These are phyloP conservation scores for Gymnothorax reevesii DNA, from an alignment of 2,797 vertebrate genomes.

Conservation along the genomic window DNA sequence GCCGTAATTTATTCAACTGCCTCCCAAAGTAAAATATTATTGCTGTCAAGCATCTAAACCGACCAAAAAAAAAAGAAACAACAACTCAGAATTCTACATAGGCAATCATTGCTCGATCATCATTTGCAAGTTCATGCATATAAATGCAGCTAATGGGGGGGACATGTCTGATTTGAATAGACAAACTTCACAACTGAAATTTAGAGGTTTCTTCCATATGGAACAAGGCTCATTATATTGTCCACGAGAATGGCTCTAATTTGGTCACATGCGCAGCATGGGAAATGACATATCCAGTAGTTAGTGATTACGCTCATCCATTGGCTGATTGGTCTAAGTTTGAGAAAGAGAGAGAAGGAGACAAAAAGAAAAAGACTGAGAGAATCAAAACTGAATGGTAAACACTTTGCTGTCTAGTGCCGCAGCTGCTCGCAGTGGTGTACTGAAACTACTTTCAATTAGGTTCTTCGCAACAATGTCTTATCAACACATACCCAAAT, in stretches of 20 bases:
- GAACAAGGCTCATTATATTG: slow-evolving; percentile 56
- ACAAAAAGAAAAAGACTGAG: neutral
- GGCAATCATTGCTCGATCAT: slow-evolving; percentile 65
- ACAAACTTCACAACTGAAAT: slow-evolving; percentile 34
- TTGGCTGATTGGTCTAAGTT: neutral
- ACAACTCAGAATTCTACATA: slow-evolving; percentile 47
- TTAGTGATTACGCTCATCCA: slow-evolving; percentile 56
- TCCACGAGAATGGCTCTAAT: slow-evolving; percentile 46
- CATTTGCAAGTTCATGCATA: slow-evolving; percentile 53
- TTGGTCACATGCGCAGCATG: slow-evolving; percentile 69
- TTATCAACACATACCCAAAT: neutral
- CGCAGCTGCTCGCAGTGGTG: neutral
- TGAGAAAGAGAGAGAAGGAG: neutral
- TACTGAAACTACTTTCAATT: neutral
- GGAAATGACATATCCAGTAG: slow-evolving; percentile 51
- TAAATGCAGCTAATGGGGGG: slow-evolving; percentile 56
- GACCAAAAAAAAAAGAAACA: slow-evolving; percentile 45
- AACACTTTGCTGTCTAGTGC: neutral
- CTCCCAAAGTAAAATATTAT: slow-evolving; percentile 53
- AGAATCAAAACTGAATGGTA: neutral
- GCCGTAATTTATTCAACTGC: neutral
- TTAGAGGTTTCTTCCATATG: slow-evolving; percentile 53
- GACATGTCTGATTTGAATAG: slow-evolving; percentile 51
- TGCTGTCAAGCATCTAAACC: slow-evolving; percentile 56
- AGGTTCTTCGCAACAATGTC: neutral